Percentiles rank a stretch among this genome's conserved stretches.
Evolutionary conservation across 2,797 vertebrate species (phyloP).

Genomic region (Tolypeutes matacus): DNA sequence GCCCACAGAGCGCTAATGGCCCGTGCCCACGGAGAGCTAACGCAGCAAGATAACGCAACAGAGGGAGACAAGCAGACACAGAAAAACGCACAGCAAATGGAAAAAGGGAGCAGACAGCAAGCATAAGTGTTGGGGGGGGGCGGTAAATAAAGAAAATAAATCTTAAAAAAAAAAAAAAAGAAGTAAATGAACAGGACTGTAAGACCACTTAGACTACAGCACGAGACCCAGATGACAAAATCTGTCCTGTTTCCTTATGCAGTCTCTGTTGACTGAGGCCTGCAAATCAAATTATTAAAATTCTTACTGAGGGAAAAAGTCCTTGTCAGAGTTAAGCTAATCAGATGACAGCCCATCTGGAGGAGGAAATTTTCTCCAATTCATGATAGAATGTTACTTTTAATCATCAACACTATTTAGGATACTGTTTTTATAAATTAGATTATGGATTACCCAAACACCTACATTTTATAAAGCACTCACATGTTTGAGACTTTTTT

Average conservation of each 20-base stretch:
- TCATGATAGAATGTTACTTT: not conserved
- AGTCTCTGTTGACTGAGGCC: not conserved
- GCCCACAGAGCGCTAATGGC: too few relatives aligned
- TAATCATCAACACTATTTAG: not conserved
- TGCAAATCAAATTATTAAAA: not conserved
- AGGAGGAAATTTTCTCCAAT: not conserved
- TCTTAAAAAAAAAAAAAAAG: too few relatives aligned
- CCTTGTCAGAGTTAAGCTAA: constrained; percentile 40
- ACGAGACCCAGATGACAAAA: fast-evolving
- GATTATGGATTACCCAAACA: not conserved
- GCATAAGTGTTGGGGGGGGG: too few relatives aligned
- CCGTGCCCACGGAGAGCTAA: too few relatives aligned
- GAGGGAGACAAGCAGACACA: too few relatives aligned
- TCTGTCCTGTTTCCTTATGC: not conserved
- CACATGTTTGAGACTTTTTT: constrained; percentile 5
- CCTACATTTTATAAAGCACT: not conserved
- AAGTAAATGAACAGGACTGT: not conserved
- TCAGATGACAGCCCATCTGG: not conserved
- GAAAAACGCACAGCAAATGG: too few relatives aligned
- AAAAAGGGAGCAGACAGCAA: too few relatives aligned
- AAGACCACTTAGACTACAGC: not conserved
- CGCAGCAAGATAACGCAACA: too few relatives aligned
- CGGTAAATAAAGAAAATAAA: too few relatives aligned
- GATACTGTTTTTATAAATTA: not conserved
- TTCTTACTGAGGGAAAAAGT: constrained; percentile 25